A percentile compares a stretch with the other conserved stretches of the same genome.
phyloP scores from a whole-genome alignment of 2,888 invertebrate genomes.

The Harpalus rufipes region DNA sequence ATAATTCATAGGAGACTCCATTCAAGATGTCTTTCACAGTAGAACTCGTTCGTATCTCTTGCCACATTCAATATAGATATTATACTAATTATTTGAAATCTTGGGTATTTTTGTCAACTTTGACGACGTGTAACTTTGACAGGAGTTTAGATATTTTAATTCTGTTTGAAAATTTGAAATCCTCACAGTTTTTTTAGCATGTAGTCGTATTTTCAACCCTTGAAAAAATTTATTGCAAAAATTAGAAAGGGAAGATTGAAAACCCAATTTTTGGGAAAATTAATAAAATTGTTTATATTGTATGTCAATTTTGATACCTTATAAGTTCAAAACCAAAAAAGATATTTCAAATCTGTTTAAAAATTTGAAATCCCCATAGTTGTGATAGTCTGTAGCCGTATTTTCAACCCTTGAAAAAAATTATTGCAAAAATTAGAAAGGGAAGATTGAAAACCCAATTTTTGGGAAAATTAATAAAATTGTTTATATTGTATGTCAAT shows the following conservation, averaged over 20 bases:
- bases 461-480: too few relatives aligned
- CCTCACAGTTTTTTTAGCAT: background rate
- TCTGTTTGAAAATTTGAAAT: background rate
- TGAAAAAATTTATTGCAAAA: background rate
- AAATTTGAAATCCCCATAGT: background rate
- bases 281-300: too few relatives aligned
- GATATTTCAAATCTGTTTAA: background rate
- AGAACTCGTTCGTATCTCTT: background rate
- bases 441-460: too few relatives aligned
- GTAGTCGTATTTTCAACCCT: background rate
- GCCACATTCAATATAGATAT: background rate
- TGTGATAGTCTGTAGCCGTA: background rate
- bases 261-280: too few relatives aligned
- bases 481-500: too few relatives aligned
- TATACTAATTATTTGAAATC: background rate
- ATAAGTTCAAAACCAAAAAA: too few relatives aligned
- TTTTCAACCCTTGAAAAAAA: background rate
- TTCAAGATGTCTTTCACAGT: background rate
- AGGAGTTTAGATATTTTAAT: background rate
- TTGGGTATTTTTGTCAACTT: background rate
- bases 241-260: background rate
- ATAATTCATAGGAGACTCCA: conserved; percentile 53
- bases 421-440: background rate
- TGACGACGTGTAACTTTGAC: background rate
- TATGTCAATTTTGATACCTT: too few relatives aligned